Base-by-base conservation (phyloP, 2,113 vertebrate genomes). In the Nesoenas mayeri region DNA sequence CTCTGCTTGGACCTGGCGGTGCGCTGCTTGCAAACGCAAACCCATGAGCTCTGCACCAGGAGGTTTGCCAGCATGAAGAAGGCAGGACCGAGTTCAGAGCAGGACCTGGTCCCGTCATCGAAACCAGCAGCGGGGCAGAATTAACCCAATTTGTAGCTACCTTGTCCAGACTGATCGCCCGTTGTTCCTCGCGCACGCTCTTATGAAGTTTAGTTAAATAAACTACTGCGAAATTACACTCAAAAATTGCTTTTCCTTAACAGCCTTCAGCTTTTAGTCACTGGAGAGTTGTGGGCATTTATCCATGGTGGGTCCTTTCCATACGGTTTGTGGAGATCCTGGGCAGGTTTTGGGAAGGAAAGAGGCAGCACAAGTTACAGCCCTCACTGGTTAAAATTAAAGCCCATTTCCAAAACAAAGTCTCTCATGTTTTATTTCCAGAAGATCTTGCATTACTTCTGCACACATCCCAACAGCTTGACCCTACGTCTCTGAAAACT, bases 91-190 rank as follows among this genome's bases (percentile, higher is more conserved):
- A 67, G 40, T 25, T 74, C 38, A 28, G 47, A 79, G 82, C 2
- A 18, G 36, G 75, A 85, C 42, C 42, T 54, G 77, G 88, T 83
- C 79, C 47, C 29, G 3, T 22, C 88, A 58, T 20, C 56, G 12
- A 85, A 88, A 69, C 12, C 78, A 91, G 66, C 87, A 85, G 75
- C 28, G 5, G 50, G 79, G 82, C 81, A 83, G 70, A 71, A 88
- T 78, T 91, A 79, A 42, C 51, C 62, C 48, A 54, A 86, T 92
- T 88, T 91, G 85, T 86, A 73, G 69, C 82, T 80, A 72, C 64
- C 69, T 80, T 40, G 72, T 69, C 75, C 73, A 58, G 79, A 74
- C 48, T 29, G 4, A 40, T 71, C 4, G 18, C 51, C 71, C 42
- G 5, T 26, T 70, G 67, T 73, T 73, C 66, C 40, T 69, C 71